These are phyloP conservation scores for Syngnathus typhle DNA, from an alignment of 2,113 vertebrate genomes.

Conservation along the genomic window DNA sequence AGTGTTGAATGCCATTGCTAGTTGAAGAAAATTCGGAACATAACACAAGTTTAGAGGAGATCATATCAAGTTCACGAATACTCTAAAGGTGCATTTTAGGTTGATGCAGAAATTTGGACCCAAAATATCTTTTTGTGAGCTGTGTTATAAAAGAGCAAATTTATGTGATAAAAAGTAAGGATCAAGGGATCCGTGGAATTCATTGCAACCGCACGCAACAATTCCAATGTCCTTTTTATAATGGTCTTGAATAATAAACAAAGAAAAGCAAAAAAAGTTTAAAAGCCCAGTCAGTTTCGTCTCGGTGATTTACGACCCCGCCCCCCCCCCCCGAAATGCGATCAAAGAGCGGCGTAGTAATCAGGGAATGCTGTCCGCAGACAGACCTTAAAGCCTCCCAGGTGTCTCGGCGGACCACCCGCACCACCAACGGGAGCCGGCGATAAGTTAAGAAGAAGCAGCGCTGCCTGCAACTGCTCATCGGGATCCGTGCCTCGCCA, in stretches of 20 bases:
- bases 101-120: not conserved
- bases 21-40: not conserved
- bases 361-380: conserved; percentile 2
- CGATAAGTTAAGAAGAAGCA: conserved; percentile 53
- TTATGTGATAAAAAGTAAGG: not conserved
- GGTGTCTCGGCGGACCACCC: conserved; percentile 3
- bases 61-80: not conserved
- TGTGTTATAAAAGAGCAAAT: not conserved
- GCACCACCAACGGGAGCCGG: conserved; percentile 26
- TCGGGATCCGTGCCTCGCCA: not conserved
- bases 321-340: not conserved
- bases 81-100: not conserved
- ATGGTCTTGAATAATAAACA: not conserved
- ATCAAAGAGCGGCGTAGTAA: conserved; percentile 5
- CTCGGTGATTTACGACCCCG: not conserved
- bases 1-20: not conserved
- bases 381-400: conserved; percentile 4
- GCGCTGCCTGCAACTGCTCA: conserved; percentile 25
- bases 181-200: not conserved
- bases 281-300: not conserved
- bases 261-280: not conserved
- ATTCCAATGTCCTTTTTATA: not conserved
- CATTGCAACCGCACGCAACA: not conserved
- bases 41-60: not conserved
- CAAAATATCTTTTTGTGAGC: not conserved